These are phyloP conservation scores for Lapara coniferarum DNA, from an alignment of 2,888 invertebrate species.

Conservation along the genomic window DNA sequence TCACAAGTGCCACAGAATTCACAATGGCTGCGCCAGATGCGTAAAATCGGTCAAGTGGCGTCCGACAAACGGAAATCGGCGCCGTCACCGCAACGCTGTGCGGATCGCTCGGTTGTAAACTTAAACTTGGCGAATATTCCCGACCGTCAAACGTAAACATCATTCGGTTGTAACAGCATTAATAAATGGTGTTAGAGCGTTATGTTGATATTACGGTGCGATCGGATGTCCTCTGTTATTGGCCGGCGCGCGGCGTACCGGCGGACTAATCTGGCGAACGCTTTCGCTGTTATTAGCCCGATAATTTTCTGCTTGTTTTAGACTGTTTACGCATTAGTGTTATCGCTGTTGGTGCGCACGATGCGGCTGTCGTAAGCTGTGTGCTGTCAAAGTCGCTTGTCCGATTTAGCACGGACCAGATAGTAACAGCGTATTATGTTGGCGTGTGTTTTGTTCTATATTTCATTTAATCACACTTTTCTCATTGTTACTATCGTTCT, in stretches of 20 bases:
- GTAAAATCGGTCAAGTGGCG: slow-evolving; percentile 5
- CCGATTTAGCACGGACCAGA: neutral
- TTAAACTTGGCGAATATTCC: neutral
- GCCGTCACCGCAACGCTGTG: neutral
- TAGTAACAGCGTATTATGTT: no score
- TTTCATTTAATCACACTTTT: no score
- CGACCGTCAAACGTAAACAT: neutral
- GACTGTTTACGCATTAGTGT: slow-evolving; percentile 16
- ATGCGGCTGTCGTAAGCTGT: slow-evolving; percentile 12
- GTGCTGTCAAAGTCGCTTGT: slow-evolving; percentile 15
- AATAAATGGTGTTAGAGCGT: slow-evolving; percentile 21
- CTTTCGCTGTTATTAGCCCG: slow-evolving; percentile 29
- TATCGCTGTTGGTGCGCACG: slow-evolving; percentile 7
- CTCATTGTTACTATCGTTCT: no score
- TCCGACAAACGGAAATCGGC: neutral
- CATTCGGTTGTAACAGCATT: neutral
- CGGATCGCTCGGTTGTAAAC: neutral
- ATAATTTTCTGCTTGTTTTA: slow-evolving; percentile 33
- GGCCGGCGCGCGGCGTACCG: no score
- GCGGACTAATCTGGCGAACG: slow-evolving; percentile 21
- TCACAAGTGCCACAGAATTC: slow-evolving; percentile 13
- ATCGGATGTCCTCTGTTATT: slow-evolving; percentile 12
- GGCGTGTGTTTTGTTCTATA: no score
- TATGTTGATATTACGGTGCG: slow-evolving; percentile 20
- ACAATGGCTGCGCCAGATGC: neutral